These are phyloP conservation scores for Orgyia antiqua DNA, from an alignment of 2,888 invertebrate genomes.

Conservation along the genomic window DNA sequence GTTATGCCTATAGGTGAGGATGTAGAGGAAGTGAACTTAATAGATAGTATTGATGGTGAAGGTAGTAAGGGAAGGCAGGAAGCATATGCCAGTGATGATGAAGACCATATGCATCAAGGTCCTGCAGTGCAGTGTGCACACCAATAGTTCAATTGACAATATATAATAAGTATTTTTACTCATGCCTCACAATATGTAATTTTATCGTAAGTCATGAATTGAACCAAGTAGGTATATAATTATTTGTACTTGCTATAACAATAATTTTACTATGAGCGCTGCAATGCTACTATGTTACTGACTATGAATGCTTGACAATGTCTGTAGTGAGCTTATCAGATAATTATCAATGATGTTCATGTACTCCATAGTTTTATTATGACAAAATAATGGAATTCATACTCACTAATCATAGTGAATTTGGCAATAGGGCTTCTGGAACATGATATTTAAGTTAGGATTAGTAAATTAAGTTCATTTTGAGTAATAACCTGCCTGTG, in stretches of 20 bases:
- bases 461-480: constrained; percentile 19
- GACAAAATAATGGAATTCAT: too few species aligned
- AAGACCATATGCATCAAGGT: constrained; percentile 75
- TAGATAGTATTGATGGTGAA: constrained; percentile 83
- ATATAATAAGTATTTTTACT: constrained; percentile 50
- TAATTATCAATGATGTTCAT: constrained; percentile 17
- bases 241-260: too few species aligned
- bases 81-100: constrained; percentile 84
- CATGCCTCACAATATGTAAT: constrained; percentile 63
- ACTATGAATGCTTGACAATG: constrained; percentile 35
- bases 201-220: constrained; percentile 61
- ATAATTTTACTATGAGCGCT: too few species aligned
- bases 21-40: constrained; percentile 91
- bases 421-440: constrained; percentile 16
- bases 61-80: constrained; percentile 78
- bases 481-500: constrained; percentile 27
- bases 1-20: constrained; percentile 87
- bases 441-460: constrained; percentile 10
- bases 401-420: constrained; percentile 17
- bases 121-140: constrained; percentile 88
- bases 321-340: constrained; percentile 35
- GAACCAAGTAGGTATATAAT: constrained; percentile 31
- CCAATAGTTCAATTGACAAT: constrained; percentile 79
- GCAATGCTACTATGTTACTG: too few species aligned
- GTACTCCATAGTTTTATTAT: constrained; percentile 15